These are phyloP conservation scores for Pollimyrus isidori DNA, from an alignment of 2,113 vertebrate species.

Conservation along the genomic window DNA sequence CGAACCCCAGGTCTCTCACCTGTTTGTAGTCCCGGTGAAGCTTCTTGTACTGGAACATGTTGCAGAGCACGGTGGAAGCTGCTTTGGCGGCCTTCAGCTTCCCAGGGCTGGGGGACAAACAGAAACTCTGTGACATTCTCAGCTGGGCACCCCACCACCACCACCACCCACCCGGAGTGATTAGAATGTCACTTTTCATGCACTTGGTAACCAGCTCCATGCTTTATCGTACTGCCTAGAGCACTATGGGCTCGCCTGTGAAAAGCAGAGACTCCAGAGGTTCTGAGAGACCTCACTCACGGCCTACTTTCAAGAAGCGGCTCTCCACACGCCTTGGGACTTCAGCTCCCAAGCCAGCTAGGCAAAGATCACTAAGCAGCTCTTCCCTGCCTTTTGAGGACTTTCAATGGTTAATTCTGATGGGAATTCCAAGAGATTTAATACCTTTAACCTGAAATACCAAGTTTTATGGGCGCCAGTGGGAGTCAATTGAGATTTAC, in stretches of 20 bases:
- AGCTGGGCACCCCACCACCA: background rate
- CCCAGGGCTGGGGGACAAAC: conserved; percentile 58
- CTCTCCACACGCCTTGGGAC: background rate
- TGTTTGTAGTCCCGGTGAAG: conserved; percentile 87
- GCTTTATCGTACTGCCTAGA: background rate
- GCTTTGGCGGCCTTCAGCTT: conserved; percentile 79
- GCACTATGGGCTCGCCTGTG: background rate
- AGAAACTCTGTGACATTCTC: conserved; percentile 3
- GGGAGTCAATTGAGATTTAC: background rate
- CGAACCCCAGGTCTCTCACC: conserved; percentile 50
- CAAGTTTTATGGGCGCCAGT: background rate
- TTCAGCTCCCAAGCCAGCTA: background rate
- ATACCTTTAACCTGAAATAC: background rate
- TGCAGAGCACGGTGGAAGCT: conserved; percentile 80
- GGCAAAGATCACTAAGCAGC: background rate
- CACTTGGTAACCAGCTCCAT: background rate
- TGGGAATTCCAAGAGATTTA: background rate
- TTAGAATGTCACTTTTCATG: background rate
- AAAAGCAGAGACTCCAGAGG: background rate
- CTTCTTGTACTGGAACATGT: conserved; percentile 94
- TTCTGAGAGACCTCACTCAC: background rate
- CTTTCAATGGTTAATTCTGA: background rate
- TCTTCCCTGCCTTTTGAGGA: background rate
- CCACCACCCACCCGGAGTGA: background rate
- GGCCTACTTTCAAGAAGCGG: background rate